Evolutionary conservation across 2,113 vertebrate species (phyloP).

Genomic region (Dromiciops gliroides): DNA sequence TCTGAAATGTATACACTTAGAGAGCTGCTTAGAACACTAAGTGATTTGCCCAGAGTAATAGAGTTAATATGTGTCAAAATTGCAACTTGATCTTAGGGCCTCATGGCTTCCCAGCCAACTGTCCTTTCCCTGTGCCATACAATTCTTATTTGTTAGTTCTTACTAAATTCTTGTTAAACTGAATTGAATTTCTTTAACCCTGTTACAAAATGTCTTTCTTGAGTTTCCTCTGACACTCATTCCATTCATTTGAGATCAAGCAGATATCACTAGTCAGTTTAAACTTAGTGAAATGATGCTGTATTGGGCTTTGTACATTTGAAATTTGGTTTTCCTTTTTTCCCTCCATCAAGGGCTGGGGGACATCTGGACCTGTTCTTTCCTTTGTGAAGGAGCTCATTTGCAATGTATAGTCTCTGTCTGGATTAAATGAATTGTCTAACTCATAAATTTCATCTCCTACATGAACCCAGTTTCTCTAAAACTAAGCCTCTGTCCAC

Average conservation of each 20-base stretch:
- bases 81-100: too few species aligned
- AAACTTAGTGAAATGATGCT: neutral
- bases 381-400: too few species aligned
- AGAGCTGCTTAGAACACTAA: neutral
- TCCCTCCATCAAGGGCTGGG: neutral
- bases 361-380: neutral
- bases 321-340: neutral
- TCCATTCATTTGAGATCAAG: neutral
- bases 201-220: too few species aligned
- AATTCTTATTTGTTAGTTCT: too few species aligned
- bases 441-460: neutral
- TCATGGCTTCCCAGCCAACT: too few species aligned
- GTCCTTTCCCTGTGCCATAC: too few species aligned
- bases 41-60: too few species aligned
- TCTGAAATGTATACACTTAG: neutral
- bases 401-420: neutral
- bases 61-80: too few species aligned
- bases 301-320: neutral
- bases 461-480: neutral
- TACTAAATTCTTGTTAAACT: too few species aligned
- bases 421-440: neutral
- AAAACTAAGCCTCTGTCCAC: neutral
- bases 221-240: neutral
- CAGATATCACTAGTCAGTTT: neutral
- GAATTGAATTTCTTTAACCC: too few species aligned